Evolutionary conservation across 2,888 invertebrate species (phyloP), one percentile per base, ranked within the genome.

Genomic region (Eucriotettix oculatus): DNA sequence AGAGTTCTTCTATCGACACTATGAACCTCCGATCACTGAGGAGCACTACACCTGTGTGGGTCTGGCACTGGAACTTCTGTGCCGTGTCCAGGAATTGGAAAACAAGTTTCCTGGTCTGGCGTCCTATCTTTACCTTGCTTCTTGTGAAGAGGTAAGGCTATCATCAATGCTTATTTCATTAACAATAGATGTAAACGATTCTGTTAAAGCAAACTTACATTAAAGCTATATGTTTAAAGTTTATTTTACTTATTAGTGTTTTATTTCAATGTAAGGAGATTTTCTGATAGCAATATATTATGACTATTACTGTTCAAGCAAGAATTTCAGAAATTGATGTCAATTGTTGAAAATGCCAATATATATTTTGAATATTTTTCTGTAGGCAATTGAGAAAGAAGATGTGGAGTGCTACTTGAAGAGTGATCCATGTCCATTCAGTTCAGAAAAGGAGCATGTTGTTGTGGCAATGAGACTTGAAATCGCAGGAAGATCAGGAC

Each of bases 11-110:
- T 91, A 86, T 74, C 81, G 84, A 66, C 79, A 79, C 70, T 93
- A 92, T 73, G 76, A 82, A 66, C 88, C 92, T 65, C 83, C 85
- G 57, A 87, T 94, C 64, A 84, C 86, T 63, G 76, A 83, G 5
- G 81, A 83, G 68, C 86, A 87, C 72, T 86, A 90, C 73, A 92
- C 92, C 60, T 94, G 94, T 72, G 93, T 94, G 57, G 93, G 93
- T 29, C 76, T 94, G 64, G 90, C 90, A 66, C 80, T 90, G 68
- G 90, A 90, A 73, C 76, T 93, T 67, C 79, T 89, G 70, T 75
- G 80, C 64, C 79, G 85, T 58, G 78, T 89, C 69, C 75, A 76
- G 58, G 70, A 74, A 60, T 71, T 86, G 63, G 81, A 84, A 64
- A 76, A 81, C 69, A 78, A 81, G 71, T 85, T 83, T 68, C 83